A percentile compares a stretch with the other conserved stretches of the same genome.
These are phyloP conservation scores for Nasonovia ribisnigri DNA, from an alignment of 2,888 invertebrate genomes.

Conservation along the genomic window DNA sequence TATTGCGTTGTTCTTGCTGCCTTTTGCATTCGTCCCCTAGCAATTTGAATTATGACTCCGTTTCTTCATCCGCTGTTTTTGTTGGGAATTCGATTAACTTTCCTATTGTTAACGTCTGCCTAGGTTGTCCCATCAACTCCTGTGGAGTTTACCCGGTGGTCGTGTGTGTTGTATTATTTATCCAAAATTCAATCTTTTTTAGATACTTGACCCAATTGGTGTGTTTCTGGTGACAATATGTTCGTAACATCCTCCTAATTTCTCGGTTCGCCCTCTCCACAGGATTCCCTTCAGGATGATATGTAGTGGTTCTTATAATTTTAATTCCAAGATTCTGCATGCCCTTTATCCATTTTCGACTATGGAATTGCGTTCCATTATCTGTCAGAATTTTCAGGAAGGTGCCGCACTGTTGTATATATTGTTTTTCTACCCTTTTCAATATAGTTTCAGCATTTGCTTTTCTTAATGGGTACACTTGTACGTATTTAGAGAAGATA, in stretches of 20 bases:
- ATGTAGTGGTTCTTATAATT: neutral
- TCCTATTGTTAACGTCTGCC: too few relatives aligned
- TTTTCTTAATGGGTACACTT: constrained; percentile 62
- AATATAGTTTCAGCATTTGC: constrained; percentile 50
- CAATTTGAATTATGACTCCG: too few relatives aligned
- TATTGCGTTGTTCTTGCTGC: too few relatives aligned
- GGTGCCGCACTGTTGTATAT: neutral
- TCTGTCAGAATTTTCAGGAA: neutral
- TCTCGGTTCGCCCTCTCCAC: neutral
- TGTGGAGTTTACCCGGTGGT: neutral
- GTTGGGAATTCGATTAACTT: too few relatives aligned
- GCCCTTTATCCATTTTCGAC: neutral
- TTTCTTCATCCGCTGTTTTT: too few relatives aligned
- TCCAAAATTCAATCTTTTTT: neutral
- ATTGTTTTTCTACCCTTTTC: neutral
- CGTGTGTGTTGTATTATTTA: neutral
- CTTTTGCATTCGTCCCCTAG: too few relatives aligned
- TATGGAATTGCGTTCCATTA: constrained; percentile 12
- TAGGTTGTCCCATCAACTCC: neutral
- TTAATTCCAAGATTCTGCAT: neutral
- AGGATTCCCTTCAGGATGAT: neutral
- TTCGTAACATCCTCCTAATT: neutral
- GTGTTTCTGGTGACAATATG: constrained; percentile 11
- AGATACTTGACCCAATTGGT: neutral
- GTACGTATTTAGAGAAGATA: constrained; percentile 66